These are phyloP conservation scores for Sebastes diaconus DNA, from an alignment of 2,797 vertebrate species.

Conservation along the genomic window DNA sequence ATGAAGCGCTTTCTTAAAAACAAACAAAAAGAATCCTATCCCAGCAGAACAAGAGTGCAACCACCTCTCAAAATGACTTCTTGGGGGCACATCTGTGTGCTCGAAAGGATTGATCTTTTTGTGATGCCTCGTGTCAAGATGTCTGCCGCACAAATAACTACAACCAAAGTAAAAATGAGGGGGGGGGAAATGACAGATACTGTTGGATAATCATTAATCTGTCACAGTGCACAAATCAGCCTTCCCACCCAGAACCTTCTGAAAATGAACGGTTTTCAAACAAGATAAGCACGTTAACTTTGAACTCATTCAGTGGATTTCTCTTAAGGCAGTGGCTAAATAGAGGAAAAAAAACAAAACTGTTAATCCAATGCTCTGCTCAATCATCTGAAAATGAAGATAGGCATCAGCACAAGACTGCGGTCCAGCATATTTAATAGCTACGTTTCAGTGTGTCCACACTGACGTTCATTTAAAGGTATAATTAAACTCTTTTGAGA, in stretches of 20 bases:
- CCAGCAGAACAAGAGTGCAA: neutral
- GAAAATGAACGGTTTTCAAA: conserved; percentile 58
- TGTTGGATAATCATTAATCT: conserved; percentile 60
- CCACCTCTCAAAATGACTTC: conserved; percentile 19
- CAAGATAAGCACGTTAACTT: conserved; percentile 45
- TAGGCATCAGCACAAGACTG: conserved; percentile 12
- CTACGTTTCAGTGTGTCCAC: neutral
- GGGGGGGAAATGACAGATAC: conserved; percentile 41
- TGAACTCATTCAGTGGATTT: conserved; percentile 36
- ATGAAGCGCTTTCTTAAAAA: neutral
- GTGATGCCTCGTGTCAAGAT: conserved; percentile 40
- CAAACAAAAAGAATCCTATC: neutral
- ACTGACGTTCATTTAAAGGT: neutral
- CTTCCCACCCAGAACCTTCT: conserved; percentile 33
- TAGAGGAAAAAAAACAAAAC: neutral
- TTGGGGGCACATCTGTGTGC: conserved; percentile 21
- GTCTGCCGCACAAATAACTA: conserved; percentile 44
- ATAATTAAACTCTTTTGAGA: neutral
- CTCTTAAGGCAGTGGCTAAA: conserved; percentile 26
- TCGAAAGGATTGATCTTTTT: conserved; percentile 42
- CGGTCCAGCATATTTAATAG: conserved; percentile 4
- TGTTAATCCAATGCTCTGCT: conserved; percentile 14
- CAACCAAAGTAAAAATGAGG: conserved; percentile 30
- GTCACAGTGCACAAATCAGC: conserved; percentile 52
- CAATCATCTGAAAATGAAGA: conserved; percentile 28